Percentiles rank a stretch among this genome's conserved stretches.
Evolutionary conservation across 2,113 vertebrate genomes (phyloP).

Genomic region (Ahaetulla prasina): DNA sequence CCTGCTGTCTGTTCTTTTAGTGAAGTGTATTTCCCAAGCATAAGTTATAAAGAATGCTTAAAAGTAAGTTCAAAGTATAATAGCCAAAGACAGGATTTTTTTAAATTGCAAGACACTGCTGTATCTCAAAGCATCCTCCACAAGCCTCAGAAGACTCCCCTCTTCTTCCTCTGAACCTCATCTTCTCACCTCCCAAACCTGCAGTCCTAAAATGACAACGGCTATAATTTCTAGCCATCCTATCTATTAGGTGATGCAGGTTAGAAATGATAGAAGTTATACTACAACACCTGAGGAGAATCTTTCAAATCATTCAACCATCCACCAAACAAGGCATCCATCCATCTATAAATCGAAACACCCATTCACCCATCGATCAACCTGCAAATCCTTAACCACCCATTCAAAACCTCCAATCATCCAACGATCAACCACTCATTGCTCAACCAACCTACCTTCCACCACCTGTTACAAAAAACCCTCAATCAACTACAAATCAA

Average conservation of each 20-base stretch:
- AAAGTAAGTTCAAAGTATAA: background rate
- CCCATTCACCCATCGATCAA: no score
- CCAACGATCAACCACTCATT: no score
- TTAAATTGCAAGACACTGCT: background rate
- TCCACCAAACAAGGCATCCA: no score
- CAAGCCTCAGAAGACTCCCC: background rate
- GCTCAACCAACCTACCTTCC: no score
- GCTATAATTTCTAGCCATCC: background rate
- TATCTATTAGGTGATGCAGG: background rate
- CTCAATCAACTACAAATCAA: no score
- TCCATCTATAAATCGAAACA: no score
- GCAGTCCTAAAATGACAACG: background rate
- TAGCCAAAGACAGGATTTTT: background rate
- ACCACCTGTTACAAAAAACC: no score
- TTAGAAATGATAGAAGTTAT: background rate
- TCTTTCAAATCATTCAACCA: no score
- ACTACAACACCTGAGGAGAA: background rate
- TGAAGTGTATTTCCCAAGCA: background rate
- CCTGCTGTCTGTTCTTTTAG: accelerated
- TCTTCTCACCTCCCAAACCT: background rate
- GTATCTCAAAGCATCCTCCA: background rate
- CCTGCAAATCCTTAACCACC: no score
- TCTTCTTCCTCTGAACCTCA: background rate
- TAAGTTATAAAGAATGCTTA: background rate
- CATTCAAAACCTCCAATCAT: no score